Percentiles rank a stretch among this genome's conserved stretches.
phyloP scores from a whole-genome alignment of 2,797 vertebrate species.

The Phoxinus dragarum region DNA sequence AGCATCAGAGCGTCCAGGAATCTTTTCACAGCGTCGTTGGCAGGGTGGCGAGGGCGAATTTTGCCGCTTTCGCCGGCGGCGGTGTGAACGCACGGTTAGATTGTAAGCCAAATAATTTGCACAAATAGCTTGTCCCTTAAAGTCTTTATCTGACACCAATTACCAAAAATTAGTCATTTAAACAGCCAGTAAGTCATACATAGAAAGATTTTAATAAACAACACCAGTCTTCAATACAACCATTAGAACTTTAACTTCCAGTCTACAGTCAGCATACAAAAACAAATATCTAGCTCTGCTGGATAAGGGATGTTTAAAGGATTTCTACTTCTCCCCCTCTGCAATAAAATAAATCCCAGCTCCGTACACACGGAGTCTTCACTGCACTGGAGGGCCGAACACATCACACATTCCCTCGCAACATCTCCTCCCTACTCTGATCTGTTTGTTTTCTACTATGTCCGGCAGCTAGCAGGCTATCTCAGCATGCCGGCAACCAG shows the following conservation, averaged over 20 bases:
- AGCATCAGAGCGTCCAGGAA: too few species aligned
- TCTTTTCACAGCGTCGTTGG: too few species aligned
- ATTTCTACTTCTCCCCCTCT: constrained; percentile 39
- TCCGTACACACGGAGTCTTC: constrained; percentile 19
- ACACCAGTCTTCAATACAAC: neutral
- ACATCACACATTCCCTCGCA: constrained; percentile 53
- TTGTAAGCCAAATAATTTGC: too few species aligned
- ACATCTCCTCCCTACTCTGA: constrained; percentile 51
- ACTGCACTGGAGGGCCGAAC: constrained; percentile 26
- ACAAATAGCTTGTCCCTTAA: neutral
- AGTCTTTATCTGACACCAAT: neutral
- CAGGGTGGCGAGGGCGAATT: too few species aligned
- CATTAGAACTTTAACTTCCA: constrained; percentile 7
- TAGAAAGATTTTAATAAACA: neutral
- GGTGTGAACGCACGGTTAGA: too few species aligned
- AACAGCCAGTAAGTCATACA: neutral
- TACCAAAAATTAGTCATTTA: neutral
- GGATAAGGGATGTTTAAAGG: constrained; percentile 45
- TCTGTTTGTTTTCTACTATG: constrained; percentile 53
- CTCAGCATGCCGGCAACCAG: constrained; percentile 38
- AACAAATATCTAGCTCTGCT: constrained; percentile 24
- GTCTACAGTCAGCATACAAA: constrained; percentile 9
- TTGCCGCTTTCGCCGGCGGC: too few species aligned
- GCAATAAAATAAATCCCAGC: constrained; percentile 24
- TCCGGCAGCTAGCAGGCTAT: constrained; percentile 52